These are phyloP conservation scores for Acipenser oxyrinchus DNA, from an alignment of 2,797 vertebrate species.

Conservation along the genomic window DNA sequence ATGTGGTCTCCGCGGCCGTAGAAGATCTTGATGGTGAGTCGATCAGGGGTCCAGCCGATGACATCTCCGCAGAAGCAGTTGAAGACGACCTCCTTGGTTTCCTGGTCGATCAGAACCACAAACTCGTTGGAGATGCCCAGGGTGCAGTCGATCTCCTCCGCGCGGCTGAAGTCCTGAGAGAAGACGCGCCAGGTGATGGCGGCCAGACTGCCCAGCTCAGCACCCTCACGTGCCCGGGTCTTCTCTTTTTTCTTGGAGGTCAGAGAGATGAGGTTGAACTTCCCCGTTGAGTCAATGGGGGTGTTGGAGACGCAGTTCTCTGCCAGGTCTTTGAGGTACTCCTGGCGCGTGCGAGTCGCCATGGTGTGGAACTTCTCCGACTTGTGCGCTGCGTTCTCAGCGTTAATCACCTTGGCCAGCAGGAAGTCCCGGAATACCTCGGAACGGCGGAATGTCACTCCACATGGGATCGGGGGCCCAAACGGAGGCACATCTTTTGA, in stretches of 20 bases:
- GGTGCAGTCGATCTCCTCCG: slow-evolving; percentile 57
- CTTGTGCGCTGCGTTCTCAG: slow-evolving; percentile 84
- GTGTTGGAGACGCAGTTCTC: slow-evolving; percentile 80
- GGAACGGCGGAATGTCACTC: slow-evolving; percentile 69
- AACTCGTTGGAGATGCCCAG: slow-evolving; percentile 78
- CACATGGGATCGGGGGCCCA: slow-evolving; percentile 74
- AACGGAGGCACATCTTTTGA: slow-evolving; percentile 92
- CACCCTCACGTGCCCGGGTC: slow-evolving; percentile 58
- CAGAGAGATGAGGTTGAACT: slow-evolving; percentile 83
- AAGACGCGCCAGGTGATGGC: slow-evolving; percentile 73
- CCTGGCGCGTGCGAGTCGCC: slow-evolving; percentile 84
- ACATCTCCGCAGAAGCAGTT: slow-evolving; percentile 86
- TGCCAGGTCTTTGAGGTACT: slow-evolving; percentile 83
- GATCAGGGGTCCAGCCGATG: slow-evolving; percentile 83
- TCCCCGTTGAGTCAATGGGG: slow-evolving; percentile 69
- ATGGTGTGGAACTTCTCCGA: slow-evolving; percentile 90
- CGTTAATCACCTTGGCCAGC: slow-evolving; percentile 86
- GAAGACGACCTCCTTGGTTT: slow-evolving; percentile 83
- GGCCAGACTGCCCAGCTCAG: slow-evolving; percentile 68
- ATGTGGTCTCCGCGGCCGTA: slow-evolving; percentile 84
- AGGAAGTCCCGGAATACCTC: slow-evolving; percentile 81
- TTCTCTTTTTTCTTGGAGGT: slow-evolving; percentile 83
- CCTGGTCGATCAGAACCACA: slow-evolving; percentile 66
- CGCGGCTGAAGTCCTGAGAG: slow-evolving; percentile 73
- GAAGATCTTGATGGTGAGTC: slow-evolving; percentile 71